Conservation (phyloP, 2,888 invertebrate species). For the Temnothorax unifasciatus region DNA sequence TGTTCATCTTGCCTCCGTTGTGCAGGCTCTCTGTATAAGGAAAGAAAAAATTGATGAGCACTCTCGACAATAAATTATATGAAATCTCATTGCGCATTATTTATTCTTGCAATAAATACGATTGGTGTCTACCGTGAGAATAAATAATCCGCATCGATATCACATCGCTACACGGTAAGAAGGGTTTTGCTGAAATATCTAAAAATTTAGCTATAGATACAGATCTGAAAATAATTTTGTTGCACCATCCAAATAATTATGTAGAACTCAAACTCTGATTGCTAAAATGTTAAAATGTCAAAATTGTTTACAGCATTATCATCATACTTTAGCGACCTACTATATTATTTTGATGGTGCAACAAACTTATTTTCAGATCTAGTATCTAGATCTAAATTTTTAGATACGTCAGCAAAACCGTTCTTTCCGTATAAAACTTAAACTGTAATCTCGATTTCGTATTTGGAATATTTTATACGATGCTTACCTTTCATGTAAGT, state of each 20-base stretch:
- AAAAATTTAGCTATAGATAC: too few relatives aligned
- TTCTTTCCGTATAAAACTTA: background rate
- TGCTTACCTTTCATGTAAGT: slow-evolving; percentile 96
- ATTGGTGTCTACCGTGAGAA: background rate
- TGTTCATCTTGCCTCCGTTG: slow-evolving; percentile 96
- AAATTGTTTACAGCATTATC: too few relatives aligned
- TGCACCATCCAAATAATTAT: too few relatives aligned
- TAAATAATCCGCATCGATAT: background rate
- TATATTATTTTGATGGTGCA: too few relatives aligned
- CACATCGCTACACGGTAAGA: background rate
- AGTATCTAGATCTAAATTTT: too few relatives aligned
- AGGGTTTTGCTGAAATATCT: too few relatives aligned
- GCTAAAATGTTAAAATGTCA: too few relatives aligned
- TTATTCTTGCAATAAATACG: background rate
- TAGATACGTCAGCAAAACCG: too few relatives aligned
- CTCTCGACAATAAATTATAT: background rate
- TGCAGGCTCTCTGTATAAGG: slow-evolving; percentile 90
- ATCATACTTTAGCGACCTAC: too few relatives aligned
- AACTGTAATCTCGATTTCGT: background rate
- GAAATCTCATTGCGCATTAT: background rate
- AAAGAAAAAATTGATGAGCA: background rate
- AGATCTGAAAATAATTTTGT: too few relatives aligned
- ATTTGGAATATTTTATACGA: background rate
- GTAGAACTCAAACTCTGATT: too few relatives aligned
- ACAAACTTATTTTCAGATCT: too few relatives aligned